These are phyloP conservation scores for Prunella strophiata DNA, from an alignment of 2,797 vertebrate genomes.

Conservation along the genomic window DNA sequence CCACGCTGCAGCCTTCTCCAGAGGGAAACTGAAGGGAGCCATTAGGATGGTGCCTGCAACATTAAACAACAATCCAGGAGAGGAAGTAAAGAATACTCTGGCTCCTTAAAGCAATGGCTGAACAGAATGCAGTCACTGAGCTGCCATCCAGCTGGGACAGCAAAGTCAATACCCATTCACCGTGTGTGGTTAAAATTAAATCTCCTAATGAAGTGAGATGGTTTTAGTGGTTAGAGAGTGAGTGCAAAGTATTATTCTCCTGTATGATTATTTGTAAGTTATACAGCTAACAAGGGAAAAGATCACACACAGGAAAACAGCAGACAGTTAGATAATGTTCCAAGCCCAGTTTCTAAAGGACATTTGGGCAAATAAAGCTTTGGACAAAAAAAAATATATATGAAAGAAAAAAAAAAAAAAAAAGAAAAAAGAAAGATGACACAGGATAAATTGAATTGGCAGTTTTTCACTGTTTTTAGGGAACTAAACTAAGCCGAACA, in stretches of 20 bases:
- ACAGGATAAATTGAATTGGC: not conserved
- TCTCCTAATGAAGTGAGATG: conserved; percentile 70
- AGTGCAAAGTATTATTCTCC: conserved; percentile 60
- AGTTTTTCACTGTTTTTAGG: conserved; percentile 1
- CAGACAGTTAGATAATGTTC: conserved; percentile 39
- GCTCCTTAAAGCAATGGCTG: conserved; percentile 53
- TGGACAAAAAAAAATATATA: not conserved
- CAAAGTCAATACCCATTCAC: conserved; percentile 61
- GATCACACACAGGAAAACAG: conserved; percentile 53
- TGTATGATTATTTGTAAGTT: conserved; percentile 65
- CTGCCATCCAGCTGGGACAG: conserved; percentile 66
- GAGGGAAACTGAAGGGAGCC: conserved; percentile 59
- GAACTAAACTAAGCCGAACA: not conserved
- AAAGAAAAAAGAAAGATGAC: not conserved
- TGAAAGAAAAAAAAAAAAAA: not conserved
- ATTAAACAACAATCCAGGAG: conserved; percentile 64
- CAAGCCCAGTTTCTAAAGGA: conserved; percentile 25
- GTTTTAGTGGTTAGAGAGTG: conserved; percentile 54
- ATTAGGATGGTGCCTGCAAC: conserved; percentile 73
- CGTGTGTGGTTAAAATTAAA: conserved; percentile 66
- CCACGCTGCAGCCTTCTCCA: conserved; percentile 24
- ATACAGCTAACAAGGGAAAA: conserved; percentile 59
- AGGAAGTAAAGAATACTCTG: conserved; percentile 65
- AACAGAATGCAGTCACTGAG: conserved; percentile 53
- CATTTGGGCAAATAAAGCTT: conserved; percentile 35